Evolutionary conservation across 2,888 invertebrate species (phyloP).

Genomic region (Tortricodes alternella): DNA sequence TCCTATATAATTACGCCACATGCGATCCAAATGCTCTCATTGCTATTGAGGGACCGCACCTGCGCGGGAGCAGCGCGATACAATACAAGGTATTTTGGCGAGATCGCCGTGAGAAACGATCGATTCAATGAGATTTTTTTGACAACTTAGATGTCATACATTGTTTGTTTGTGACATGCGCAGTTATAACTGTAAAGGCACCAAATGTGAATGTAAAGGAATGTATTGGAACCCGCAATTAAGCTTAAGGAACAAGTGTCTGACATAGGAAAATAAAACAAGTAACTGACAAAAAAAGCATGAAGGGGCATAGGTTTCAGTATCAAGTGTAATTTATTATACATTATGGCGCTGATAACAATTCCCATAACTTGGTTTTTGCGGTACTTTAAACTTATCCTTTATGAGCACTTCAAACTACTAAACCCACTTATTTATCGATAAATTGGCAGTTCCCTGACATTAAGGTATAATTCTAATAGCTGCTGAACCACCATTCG

Average conservation of each 20-base stretch:
- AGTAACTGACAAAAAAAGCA: no score
- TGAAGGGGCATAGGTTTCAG: no score
- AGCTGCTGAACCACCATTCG: slow-evolving; percentile 5
- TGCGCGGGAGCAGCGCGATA: slow-evolving; percentile 53
- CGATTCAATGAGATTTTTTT: slow-evolving; percentile 20
- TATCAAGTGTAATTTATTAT: no score
- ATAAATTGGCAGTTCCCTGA: slow-evolving; percentile 1
- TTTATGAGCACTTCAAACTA: no score
- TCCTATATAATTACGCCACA: slow-evolving; percentile 53
- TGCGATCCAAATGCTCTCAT: slow-evolving; percentile 38
- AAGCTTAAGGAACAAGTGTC: no score
- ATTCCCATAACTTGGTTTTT: no score
- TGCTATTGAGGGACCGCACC: slow-evolving; percentile 51
- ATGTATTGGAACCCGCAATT: no score
- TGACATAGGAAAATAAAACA: no score
- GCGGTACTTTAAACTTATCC: no score
- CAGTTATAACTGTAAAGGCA: not conserved
- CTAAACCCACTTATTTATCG: no score
- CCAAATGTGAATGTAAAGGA: not conserved
- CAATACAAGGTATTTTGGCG: slow-evolving; percentile 21
- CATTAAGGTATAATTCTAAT: slow-evolving; percentile 7
- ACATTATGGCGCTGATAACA: no score
- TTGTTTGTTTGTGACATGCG: slow-evolving; percentile 9
- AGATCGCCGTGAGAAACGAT: slow-evolving; percentile 22
- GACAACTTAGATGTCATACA: not conserved